Percentiles rank a stretch among this genome's conserved stretches.
phyloP scores from a whole-genome alignment of 2,888 invertebrate species.

The Plemyria rubiginata region DNA sequence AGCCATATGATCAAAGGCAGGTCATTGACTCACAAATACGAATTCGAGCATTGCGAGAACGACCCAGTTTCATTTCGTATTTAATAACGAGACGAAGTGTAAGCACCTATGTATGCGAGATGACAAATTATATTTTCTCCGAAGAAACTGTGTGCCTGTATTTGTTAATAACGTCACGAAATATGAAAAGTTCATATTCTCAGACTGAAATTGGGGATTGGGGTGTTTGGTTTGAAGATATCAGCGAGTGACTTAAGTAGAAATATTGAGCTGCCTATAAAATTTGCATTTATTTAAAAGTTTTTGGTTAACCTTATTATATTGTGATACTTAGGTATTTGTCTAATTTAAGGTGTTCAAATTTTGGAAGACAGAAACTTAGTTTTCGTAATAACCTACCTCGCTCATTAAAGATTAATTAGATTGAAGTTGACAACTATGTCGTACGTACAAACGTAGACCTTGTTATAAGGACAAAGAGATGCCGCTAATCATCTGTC shows the following conservation, averaged over 20 bases:
- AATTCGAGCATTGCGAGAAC: conserved; percentile 60
- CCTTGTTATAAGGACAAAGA: conserved; percentile 18
- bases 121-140: conserved; percentile 36
- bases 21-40: conserved; percentile 72
- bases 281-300: conserved; percentile 25
- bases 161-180: conserved; percentile 28
- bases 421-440: conserved; percentile 19
- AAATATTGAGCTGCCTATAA: conserved; percentile 22
- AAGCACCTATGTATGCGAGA: conserved; percentile 14
- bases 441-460: neutral
- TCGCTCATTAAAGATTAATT: conserved; percentile 26
- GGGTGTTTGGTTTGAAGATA: conserved; percentile 23
- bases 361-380: conserved; percentile 8
- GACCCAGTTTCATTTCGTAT: conserved; percentile 62
- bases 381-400: conserved; percentile 16
- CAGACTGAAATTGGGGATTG: neutral
- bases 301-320: conserved; percentile 18
- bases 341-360: conserved; percentile 4
- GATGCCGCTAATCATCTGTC: conserved; percentile 1
- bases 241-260: conserved; percentile 14
- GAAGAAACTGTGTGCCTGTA: conserved; percentile 19
- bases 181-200: conserved; percentile 27
- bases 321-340: conserved; percentile 13
- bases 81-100: conserved; percentile 35
- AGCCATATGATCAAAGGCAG: conserved; percentile 69